Percentiles rank a stretch among this genome's conserved stretches.
phyloP scores from a whole-genome alignment of 2,113 vertebrate species.

The Orcinus orca region DNA sequence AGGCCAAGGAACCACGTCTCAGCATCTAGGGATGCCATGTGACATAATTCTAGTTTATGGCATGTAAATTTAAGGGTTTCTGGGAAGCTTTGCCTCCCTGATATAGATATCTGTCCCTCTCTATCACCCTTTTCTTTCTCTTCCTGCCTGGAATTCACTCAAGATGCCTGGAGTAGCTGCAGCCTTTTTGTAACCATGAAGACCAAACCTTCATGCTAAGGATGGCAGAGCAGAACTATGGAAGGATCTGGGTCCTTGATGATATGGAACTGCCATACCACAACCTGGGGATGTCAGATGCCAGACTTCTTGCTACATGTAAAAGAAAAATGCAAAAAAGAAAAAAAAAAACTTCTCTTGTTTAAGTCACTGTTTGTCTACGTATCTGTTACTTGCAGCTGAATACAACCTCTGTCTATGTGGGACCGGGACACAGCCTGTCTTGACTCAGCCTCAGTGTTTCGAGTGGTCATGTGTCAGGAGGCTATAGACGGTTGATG shows the following conservation, averaged over 20 bases:
- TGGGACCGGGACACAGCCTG: rapidly evolving
- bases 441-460: rapidly evolving
- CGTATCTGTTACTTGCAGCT: not conserved
- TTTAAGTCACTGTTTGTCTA: not conserved
- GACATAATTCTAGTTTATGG: not conserved
- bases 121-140: not conserved
- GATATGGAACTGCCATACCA: rapidly evolving
- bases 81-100: not conserved
- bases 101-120: not conserved
- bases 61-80: not conserved
- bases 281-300: not conserved
- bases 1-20: not conserved
- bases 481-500: not conserved
- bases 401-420: rapidly evolving
- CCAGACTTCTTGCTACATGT: not conserved
- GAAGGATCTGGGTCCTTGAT: not conserved
- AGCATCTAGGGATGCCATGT: not conserved
- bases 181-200: not conserved
- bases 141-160: not conserved
- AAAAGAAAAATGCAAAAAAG: not conserved
- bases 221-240: not conserved
- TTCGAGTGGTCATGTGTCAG: not conserved
- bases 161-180: not conserved
- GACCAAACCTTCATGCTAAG: not conserved
- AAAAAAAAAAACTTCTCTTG: rapidly evolving